Evolutionary conservation across 2,797 vertebrate species (phyloP).

Genomic region (Tapera naevia): DNA sequence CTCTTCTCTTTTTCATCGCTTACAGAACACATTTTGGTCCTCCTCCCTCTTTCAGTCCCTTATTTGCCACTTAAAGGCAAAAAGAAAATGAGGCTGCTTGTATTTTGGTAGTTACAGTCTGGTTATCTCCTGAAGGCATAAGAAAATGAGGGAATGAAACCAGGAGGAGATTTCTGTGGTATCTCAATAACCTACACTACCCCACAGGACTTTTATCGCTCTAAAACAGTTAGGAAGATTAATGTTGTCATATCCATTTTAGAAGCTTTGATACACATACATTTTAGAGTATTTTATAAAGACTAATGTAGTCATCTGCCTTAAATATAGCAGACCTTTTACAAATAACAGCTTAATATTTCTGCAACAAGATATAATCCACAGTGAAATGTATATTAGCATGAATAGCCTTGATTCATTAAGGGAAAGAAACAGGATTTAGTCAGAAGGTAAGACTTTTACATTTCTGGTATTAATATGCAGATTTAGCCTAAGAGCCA

Average conservation of each 20-base stretch:
- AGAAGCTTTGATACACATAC: background rate
- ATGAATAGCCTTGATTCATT: background rate
- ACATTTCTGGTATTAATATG: slow-evolving; percentile 1
- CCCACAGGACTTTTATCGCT: background rate
- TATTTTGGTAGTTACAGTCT: background rate
- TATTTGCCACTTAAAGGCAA: background rate
- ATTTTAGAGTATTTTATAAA: slow-evolving; percentile 19
- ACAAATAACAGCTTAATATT: background rate
- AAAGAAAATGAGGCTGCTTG: background rate
- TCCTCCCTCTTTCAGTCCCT: background rate
- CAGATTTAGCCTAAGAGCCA: slow-evolving; percentile 15
- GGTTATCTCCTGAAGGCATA: background rate
- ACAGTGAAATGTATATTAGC: slow-evolving; percentile 8
- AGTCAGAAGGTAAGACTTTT: background rate
- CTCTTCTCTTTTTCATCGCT: background rate
- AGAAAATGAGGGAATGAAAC: background rate
- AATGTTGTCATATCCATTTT: background rate
- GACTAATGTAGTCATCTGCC: background rate
- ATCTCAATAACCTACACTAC: background rate
- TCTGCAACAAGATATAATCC: slow-evolving; percentile 2
- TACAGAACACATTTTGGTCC: background rate
- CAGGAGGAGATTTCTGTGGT: background rate
- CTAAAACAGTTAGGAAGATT: slow-evolving; percentile 29
- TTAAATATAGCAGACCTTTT: slow-evolving; percentile 1
- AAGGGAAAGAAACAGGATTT: slow-evolving; percentile 4